Evolutionary conservation across 2,888 invertebrate genomes (phyloP).

Genomic region (Neoitamus cyanurus): DNA sequence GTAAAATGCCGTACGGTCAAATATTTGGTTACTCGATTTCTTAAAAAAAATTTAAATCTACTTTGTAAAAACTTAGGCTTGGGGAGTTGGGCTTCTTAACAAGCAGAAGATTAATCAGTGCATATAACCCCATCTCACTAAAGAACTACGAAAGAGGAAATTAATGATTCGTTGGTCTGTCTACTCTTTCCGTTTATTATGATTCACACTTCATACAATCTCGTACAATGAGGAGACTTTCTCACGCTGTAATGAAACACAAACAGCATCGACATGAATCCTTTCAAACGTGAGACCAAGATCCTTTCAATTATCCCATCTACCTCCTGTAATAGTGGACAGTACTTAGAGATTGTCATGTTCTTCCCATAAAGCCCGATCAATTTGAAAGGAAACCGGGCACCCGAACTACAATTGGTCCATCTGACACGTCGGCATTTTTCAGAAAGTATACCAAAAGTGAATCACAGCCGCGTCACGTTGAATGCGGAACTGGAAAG

Average conservation of each 20-base stretch:
- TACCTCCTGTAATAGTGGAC: constrained; percentile 26
- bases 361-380: neutral
- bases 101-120: too few relatives aligned
- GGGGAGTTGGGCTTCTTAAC: too few relatives aligned
- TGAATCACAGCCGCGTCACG: constrained; percentile 42
- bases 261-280: constrained; percentile 19
- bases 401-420: neutral
- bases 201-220: neutral
- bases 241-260: constrained; percentile 36
- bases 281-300: constrained; percentile 36
- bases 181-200: neutral
- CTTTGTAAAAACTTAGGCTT: too few relatives aligned
- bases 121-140: too few relatives aligned
- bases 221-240: neutral
- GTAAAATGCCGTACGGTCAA: too few relatives aligned
- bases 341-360: neutral
- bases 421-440: constrained; percentile 6
- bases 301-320: constrained; percentile 26
- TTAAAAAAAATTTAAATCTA: too few relatives aligned
- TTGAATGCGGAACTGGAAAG: constrained; percentile 50
- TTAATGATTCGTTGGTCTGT: too few relatives aligned
- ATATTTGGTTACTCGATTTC: too few relatives aligned
- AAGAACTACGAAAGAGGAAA: too few relatives aligned
- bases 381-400: constrained; percentile 4
- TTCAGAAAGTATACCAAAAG: neutral